Percentiles rank a stretch among this genome's conserved stretches.
Evolutionary conservation across 1,140 invertebrate genomes (phyloP).

Genomic region (Drosophila micromelanica): DNA sequence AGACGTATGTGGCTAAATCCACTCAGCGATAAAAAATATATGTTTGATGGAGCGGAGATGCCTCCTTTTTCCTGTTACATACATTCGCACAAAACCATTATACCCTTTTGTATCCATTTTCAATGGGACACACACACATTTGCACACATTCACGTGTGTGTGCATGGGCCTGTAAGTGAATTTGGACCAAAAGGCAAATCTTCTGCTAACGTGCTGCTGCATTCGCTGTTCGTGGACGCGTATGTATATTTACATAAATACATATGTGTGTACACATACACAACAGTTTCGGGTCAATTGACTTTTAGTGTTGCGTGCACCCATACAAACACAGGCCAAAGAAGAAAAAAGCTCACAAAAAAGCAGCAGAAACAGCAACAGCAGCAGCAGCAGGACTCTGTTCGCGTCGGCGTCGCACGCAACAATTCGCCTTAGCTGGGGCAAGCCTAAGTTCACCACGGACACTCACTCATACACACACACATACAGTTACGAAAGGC

Average conservation of each 20-base stretch:
- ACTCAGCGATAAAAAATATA: too few species aligned
- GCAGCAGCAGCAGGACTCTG: conserved; percentile 40
- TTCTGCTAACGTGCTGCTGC: conserved; percentile 17
- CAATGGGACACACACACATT: not conserved
- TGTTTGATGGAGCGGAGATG: too few species aligned
- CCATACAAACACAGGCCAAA: conserved; percentile 50
- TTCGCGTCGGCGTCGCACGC: conserved; percentile 55
- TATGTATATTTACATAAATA: conserved; percentile 1
- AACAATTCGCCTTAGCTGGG: conserved; percentile 74
- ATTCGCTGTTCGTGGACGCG: conserved; percentile 12
- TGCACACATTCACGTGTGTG: not conserved
- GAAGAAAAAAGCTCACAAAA: conserved; percentile 73
- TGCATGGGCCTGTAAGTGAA: conserved; percentile 15
- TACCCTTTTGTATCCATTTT: too few species aligned
- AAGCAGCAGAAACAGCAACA: conserved; percentile 39
- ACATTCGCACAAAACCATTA: too few species aligned
- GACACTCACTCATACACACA: conserved; percentile 25
- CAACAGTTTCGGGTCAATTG: conserved; percentile 76
- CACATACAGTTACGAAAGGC: conserved; percentile 3
- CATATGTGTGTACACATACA: conserved; percentile 7
- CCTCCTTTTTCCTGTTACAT: too few species aligned
- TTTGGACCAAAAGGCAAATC: conserved; percentile 34
- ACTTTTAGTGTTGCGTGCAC: conserved; percentile 75
- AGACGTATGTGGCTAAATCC: too few species aligned
- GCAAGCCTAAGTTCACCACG: conserved; percentile 68